These are phyloP conservation scores for Drosophila bunnanda DNA, from an alignment of 2,888 invertebrate genomes.

Conservation along the genomic window DNA sequence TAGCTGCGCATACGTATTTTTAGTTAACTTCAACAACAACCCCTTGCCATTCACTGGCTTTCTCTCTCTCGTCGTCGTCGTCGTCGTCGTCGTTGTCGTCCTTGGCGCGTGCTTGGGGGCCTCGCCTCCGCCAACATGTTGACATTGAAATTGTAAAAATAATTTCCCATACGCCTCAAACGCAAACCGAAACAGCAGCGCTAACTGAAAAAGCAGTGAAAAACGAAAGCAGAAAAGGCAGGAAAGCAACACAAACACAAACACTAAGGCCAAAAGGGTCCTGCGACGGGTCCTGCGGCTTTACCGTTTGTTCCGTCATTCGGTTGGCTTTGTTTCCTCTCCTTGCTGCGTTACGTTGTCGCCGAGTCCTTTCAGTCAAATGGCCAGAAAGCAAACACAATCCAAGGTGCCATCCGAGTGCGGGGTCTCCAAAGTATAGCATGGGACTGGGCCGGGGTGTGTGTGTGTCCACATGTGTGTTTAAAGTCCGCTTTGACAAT, in stretches of 20 bases:
- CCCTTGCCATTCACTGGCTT: neutral
- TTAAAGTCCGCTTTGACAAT: slow-evolving; percentile 17
- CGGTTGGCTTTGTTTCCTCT: slow-evolving; percentile 7
- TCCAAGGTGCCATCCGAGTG: slow-evolving; percentile 27
- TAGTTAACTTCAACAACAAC: slow-evolving; percentile 35
- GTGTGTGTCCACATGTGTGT: slow-evolving; percentile 34
- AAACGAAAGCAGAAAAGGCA: neutral
- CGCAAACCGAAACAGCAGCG: neutral
- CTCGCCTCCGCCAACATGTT: slow-evolving; percentile 49
- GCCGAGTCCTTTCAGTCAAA: slow-evolving; percentile 61
- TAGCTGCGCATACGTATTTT: slow-evolving; percentile 47
- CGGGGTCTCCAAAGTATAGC: neutral
- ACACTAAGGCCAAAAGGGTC: slow-evolving; percentile 55
- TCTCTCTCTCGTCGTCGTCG: neutral
- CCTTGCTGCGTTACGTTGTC: slow-evolving; percentile 27
- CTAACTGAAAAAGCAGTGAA: neutral
- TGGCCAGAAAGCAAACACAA: slow-evolving; percentile 59
- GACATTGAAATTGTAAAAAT: slow-evolving; percentile 77
- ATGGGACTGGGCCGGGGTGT: neutral
- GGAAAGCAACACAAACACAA: slow-evolving; percentile 4
- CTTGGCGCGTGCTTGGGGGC: slow-evolving; percentile 3
- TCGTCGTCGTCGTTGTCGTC: too few relatives aligned
- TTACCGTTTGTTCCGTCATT: slow-evolving; percentile 20
- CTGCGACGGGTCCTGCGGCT: slow-evolving; percentile 35
- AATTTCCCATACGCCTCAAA: slow-evolving; percentile 55